Conservation (phyloP, 1,140 invertebrate species). For the Drosophila kepulauana region DNA sequence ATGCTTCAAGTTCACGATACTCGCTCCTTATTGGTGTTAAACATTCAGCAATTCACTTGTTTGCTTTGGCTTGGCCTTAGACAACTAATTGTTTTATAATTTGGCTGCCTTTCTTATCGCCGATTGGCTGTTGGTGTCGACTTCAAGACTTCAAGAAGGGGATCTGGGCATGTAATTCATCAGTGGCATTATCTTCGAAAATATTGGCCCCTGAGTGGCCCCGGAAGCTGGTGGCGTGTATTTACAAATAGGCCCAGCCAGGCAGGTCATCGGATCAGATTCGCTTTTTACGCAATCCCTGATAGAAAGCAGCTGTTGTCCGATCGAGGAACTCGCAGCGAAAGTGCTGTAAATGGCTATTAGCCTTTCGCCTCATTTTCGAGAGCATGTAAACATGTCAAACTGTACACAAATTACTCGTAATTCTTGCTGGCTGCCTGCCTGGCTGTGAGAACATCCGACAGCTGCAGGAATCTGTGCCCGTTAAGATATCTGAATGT, state of each 20-base stretch:
- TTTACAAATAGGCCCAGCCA: slow-evolving; percentile 32
- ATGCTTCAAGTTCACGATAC: slow-evolving; percentile 47
- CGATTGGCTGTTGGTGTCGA: no score
- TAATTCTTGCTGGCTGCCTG: slow-evolving; percentile 36
- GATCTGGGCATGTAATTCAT: slow-evolving; percentile 28
- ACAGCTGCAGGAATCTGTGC: slow-evolving; percentile 73
- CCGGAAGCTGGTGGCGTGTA: slow-evolving; percentile 59
- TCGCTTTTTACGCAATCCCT: slow-evolving; percentile 44
- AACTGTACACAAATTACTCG: slow-evolving; percentile 57
- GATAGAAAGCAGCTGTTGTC: slow-evolving; percentile 66
- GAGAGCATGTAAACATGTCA: slow-evolving; percentile 72
- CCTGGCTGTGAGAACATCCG: slow-evolving; percentile 45
- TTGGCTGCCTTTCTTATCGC: slow-evolving; percentile 8
- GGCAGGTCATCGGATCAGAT: slow-evolving; percentile 11
- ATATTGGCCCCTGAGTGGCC: slow-evolving; percentile 2
- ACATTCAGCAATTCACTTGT: slow-evolving; percentile 60
- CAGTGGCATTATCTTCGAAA: slow-evolving; percentile 29
- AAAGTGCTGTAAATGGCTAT: slow-evolving; percentile 20
- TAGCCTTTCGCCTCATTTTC: neutral
- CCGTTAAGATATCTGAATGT: neutral
- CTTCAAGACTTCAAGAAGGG: neutral
- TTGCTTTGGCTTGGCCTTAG: slow-evolving; percentile 22
- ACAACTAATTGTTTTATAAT: slow-evolving; percentile 9
- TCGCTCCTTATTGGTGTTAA: slow-evolving; percentile 65
- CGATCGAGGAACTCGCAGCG: neutral